Base-by-base conservation (phyloP, 2,113 vertebrate genomes). In the Barbus barbus region DNA sequence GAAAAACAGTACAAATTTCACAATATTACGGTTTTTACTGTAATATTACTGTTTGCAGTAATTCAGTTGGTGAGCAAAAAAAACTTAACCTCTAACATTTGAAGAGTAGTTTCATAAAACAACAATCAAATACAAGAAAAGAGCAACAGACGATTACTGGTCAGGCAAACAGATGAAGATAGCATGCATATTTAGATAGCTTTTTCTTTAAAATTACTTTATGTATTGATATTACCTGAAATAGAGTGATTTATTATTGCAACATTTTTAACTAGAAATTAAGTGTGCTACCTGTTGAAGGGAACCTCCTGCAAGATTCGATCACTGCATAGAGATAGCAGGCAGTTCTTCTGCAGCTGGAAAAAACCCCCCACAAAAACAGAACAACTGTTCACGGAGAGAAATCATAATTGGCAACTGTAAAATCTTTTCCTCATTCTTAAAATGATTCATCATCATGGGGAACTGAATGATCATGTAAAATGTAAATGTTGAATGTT, bases 291-390 rank as follows among this genome's bases (percentile, higher is more conserved):
- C 98, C 98, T 97, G 95, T 99, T 99, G 93, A 99, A 99, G 20
- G 98, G 98, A 89, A 99, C 97, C 90, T 99, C 98, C 85, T 99
- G 98, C 89, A 99, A 93, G 83, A 99, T 99, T 83, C 98, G 96
- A 88, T 99, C 98, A 86, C 98, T 99, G 94, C 98, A 99, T 36
- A 99, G 96, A 85, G 98, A 99, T 88, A 99, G 95, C 76, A 99
- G 95, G 89, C 98, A 99, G 88, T 99, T 99, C 92, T 99, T 99
- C 90, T 99, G 98, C 90, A 99, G 92, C 98, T 99, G 60, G 31
- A 61, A 86, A 86, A 56, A 84, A 11, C 90, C 36, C n/a, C n/a
- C n/a, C 69, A 84, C 88, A 81, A 16, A 22, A 78, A 60, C 82
- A 77, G 46, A 78, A 36, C 1, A 1, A 56, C 89, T 31, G 86